phyloP scores from a whole-genome alignment of 2,888 invertebrate species.

The Zhengitettix transpicula region DNA sequence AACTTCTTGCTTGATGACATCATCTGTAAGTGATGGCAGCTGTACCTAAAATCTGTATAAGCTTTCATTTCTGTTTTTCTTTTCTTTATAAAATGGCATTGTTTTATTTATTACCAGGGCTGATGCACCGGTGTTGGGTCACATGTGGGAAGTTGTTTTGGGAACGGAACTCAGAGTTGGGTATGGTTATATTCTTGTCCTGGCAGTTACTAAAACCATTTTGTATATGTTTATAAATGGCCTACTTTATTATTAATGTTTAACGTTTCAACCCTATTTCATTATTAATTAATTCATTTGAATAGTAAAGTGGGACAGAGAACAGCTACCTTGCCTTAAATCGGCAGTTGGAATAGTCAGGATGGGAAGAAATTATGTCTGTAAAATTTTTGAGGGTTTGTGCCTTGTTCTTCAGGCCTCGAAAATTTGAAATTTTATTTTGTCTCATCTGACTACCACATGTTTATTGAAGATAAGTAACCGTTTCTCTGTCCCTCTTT shows the following conservation, averaged over 20 bases:
- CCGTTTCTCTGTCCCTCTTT: too few relatives aligned
- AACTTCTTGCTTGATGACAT: background rate
- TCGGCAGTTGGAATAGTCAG: too few relatives aligned
- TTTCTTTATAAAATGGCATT: slow-evolving; percentile 12
- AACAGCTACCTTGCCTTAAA: too few relatives aligned
- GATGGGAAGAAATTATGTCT: too few relatives aligned
- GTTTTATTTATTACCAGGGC: slow-evolving; percentile 46
- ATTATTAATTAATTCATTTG: background rate
- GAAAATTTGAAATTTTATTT: too few relatives aligned
- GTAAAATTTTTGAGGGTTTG: too few relatives aligned
- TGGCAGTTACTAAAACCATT: background rate
- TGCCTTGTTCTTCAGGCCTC: too few relatives aligned
- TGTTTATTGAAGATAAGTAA: too few relatives aligned
- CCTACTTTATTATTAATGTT: background rate
- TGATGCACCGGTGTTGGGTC: slow-evolving; percentile 94
- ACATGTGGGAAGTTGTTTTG: slow-evolving; percentile 80
- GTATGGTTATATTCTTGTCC: slow-evolving; percentile 1
- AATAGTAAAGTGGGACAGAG: too few relatives aligned
- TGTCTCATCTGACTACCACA: too few relatives aligned
- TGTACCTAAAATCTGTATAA: background rate
- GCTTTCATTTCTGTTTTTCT: background rate
- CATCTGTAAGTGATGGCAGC: background rate
- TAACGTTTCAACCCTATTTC: background rate
- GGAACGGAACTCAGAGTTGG: slow-evolving; percentile 46
- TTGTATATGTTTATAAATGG: background rate